phyloP scores from a whole-genome alignment of 2,113 vertebrate genomes.

The Chaenogobius annularis region DNA sequence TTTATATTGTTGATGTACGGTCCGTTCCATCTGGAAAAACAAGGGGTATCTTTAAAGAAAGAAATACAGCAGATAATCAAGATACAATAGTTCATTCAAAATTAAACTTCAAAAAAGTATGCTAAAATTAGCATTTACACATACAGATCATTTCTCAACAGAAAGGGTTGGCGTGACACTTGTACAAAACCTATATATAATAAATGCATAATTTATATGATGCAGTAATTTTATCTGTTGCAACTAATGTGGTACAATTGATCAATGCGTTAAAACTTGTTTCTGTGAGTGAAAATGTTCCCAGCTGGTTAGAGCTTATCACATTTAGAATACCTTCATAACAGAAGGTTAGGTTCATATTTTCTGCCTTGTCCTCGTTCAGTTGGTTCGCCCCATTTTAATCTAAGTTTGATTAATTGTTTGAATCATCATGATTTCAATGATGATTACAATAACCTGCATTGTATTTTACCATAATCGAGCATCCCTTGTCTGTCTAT shows the following conservation, averaged over 20 bases:
- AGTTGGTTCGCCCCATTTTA: not conserved
- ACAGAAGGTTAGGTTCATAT: too few species aligned
- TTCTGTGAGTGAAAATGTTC: not conserved
- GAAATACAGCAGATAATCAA: not conserved
- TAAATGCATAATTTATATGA: not conserved
- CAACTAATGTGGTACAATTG: not conserved
- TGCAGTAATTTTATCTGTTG: too few species aligned
- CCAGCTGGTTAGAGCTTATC: not conserved
- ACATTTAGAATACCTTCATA: too few species aligned
- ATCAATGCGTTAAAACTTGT: not conserved
- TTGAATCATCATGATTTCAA: not conserved
- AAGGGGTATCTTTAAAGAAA: conserved; percentile 17
- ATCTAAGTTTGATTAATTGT: not conserved
- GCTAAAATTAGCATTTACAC: not conserved
- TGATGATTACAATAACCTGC: too few species aligned
- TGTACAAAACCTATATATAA: not conserved
- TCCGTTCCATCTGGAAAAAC: conserved; percentile 85
- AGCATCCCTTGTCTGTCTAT: not conserved
- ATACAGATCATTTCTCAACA: not conserved
- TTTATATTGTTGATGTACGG: conserved; percentile 93
- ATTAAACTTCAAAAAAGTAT: not conserved
- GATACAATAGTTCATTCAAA: not conserved
- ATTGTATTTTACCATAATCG: not conserved
- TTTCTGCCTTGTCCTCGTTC: too few species aligned
- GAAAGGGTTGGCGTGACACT: too few species aligned